Base-by-base conservation (phyloP, 2,113 vertebrate genomes). In the Picathartes gymnocephalus region DNA sequence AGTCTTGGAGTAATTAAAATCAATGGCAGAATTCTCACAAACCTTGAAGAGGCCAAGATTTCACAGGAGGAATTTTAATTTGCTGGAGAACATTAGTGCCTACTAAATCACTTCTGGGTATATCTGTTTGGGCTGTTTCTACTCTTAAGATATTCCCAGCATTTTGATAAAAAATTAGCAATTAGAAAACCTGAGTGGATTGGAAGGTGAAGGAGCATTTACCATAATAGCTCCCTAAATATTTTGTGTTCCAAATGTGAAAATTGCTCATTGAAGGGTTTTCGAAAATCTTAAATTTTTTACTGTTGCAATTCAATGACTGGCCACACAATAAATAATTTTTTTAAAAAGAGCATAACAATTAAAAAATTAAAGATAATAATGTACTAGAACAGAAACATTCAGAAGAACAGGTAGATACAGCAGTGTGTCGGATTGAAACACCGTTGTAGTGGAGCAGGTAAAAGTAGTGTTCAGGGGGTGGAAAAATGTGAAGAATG, bases 391-490 rank as follows among this genome's bases (percentile, higher is more conserved):
- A 78, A 80, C 25, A 18, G 39, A 74, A 81, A 51, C 3, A 25
- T 45, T 68, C 30, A 24, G 13, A 48, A 73, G 39, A 53, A 21
- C 7, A 51, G 16, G 5, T 60, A 72, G 24, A 8, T 82, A 68
- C 3, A 78, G 3, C 19, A 70, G n/a, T 23, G 28, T 57, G 33
- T 73, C 6, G 2, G 66, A 61, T 24, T 0, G 1, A 51, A 39
- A 39, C 39, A 39, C 39, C 39, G 11, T 39, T 39, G 39, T 39
- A 39, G 28, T 40, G 18, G 14, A 9, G 7, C 25, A 81, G 33
- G 21, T 58, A 25, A 78, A 84, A 76, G 79, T 87, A 35, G 31
- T 53, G 10, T 28, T 79, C 4, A 20, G 7, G 2, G 13, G 1
- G 11, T 65, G 13, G 15, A 56, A 81, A 91, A 72, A 61, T n/a